These are phyloP conservation scores for Aporophyla nigra DNA, from an alignment of 2,888 invertebrate species.

Conservation along the genomic window DNA sequence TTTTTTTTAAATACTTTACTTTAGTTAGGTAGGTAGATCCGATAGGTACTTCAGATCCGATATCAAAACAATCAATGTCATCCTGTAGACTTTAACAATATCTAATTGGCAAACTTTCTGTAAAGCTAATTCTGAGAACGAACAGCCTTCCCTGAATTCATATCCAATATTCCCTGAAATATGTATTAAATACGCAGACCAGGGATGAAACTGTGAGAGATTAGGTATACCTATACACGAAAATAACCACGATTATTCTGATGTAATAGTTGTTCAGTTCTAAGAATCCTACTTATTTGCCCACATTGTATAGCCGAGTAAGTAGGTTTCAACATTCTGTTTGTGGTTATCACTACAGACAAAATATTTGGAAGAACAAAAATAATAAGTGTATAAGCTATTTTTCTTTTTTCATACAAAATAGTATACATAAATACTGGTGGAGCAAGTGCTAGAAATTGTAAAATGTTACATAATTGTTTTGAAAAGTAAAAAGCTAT, in stretches of 20 bases:
- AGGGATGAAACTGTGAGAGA: constrained; percentile 2
- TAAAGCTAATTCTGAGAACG: constrained; percentile 3
- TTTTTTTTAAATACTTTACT: too few species aligned
- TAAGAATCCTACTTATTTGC: background rate
- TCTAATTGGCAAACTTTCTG: background rate
- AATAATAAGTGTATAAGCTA: too few species aligned
- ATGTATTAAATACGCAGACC: background rate
- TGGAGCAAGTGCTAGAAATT: too few species aligned
- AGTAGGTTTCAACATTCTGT: too few species aligned
- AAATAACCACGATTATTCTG: background rate
- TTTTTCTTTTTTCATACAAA: too few species aligned
- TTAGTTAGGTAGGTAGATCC: too few species aligned
- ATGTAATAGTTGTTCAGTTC: background rate
- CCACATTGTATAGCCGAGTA: background rate
- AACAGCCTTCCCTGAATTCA: constrained; percentile 1
- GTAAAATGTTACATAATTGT: too few species aligned
- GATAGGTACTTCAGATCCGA: too few species aligned
- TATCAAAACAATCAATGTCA: constrained; percentile 4
- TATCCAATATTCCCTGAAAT: constrained; percentile 22
- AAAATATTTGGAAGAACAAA: too few species aligned
- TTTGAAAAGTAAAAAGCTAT: too few species aligned
- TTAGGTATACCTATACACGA: constrained; percentile 1
- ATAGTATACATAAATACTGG: too few species aligned
- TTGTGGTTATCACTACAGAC: background rate
- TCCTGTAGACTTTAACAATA: background rate